Conservation (phyloP, 2,113 vertebrate species). For the Perognathus longimembris region DNA sequence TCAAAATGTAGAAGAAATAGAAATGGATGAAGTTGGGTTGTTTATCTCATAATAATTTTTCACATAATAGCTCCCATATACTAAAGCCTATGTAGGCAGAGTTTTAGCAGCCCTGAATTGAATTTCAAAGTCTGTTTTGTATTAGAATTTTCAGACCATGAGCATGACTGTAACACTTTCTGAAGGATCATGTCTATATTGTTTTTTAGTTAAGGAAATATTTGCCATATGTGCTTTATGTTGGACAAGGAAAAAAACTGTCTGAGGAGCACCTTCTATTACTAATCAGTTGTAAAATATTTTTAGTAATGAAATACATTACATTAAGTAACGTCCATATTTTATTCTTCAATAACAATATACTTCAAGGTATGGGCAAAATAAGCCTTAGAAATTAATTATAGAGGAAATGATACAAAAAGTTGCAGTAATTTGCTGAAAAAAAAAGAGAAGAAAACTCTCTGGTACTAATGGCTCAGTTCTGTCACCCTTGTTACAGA, state of each 20-base stretch:
- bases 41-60: not conserved
- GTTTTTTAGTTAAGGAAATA: constrained; percentile 26
- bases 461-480: too few species aligned
- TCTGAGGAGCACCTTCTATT: not conserved
- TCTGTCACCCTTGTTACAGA: too few species aligned
- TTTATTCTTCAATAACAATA: not conserved
- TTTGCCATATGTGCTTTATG: not conserved
- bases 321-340: constrained; percentile 34
- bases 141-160: not conserved
- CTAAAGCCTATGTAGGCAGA: not conserved
- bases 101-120: constrained; percentile 26
- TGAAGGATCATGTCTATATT: constrained; percentile 13
- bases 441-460: not conserved
- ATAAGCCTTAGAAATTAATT: constrained; percentile 52
- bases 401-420: constrained; percentile 52
- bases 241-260: not conserved
- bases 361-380: constrained; percentile 13
- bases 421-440: constrained; percentile 39
- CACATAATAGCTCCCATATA: not conserved
- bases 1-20: not conserved
- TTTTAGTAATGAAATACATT: not conserved
- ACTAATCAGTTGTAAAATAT: constrained; percentile 20
- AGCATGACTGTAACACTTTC: not conserved
- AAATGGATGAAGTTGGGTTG: not conserved
- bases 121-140: not conserved